Evolutionary conservation across 2,113 vertebrate genomes (phyloP), one percentile per base, ranked within the genome.

Genomic region (Pao palembangensis): DNA sequence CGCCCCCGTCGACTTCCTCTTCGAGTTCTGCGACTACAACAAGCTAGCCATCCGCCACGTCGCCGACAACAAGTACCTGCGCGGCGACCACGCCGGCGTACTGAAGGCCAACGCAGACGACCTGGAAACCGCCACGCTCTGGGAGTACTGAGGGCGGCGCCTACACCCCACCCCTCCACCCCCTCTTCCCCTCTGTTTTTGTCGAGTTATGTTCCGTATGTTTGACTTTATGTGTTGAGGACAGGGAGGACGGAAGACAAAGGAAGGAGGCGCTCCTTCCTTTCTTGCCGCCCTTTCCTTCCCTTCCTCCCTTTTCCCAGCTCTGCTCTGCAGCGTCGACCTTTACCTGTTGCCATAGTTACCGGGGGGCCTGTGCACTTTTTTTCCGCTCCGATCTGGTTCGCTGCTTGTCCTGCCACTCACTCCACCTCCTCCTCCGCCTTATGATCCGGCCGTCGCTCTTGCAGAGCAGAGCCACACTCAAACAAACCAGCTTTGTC

Each of bases 21-120:
- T 99, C 1, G 95, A 99, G 89, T 99, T 99, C 89, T 98, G 94
- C 51, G 97, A 99, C 82, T 98, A 96, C 86, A 98, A 98, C 91
- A 99, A 98, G 86, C 91, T 99, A 84, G 96, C 96, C 15, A 89
- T 99, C 82, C 96, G 95, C 85, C 92, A 89, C 19, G 82, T 83
- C 52, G 51, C 64, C 0, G 94, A 96, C 0, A 91, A 92, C 76
- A 96, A 93, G 81, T 99, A 98, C 83, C 93, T 99, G 76, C 96
- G 94, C 51, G 97, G 97, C 0, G 97, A 99, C 91, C 96, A 99
- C 0, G 96, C 96, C 0, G 97, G 96, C 6, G 97, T 99, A 74
- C 93, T 99, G 69, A 98, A 98, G 90, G 97, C 97, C 70, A 94
- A 94, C 0, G 91, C 93, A 0, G 95, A 98, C 46, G 70, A 93